Base-by-base conservation (phyloP, 2,797 vertebrate genomes). In the Megalops cyprinoides region DNA sequence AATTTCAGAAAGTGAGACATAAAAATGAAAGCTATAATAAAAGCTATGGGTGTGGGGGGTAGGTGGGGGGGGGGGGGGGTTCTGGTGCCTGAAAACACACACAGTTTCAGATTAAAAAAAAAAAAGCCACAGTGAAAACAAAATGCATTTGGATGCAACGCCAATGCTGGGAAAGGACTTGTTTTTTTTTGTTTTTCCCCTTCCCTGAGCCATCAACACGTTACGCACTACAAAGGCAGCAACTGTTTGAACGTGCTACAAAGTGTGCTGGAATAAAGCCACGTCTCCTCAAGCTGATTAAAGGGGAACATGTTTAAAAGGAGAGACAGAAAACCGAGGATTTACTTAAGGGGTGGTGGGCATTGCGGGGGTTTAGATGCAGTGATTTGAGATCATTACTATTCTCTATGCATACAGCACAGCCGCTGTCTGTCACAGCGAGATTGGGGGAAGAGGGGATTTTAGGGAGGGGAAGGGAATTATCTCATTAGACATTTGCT, bases 81-180 rank as follows among this genome's bases (percentile, higher is more conserved):
- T 62, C 8, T 62, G 25, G 58, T 62, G 58, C 28, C 58, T 62
- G 58, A 58, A 69, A 69, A 69, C 62, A 37, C 65, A 69, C 7
- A 2, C 31, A 23, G 65, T 5, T 25, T 39, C 23, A 18, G 31
- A 69, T n/a, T 5, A 62, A 15, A 69, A 31, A 5, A 62, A 15
- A 69, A 31, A 69, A 69, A 69, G 65, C 65, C 39, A 39, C 34
- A 34, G 14, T 34, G 31, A 69, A 69, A 69, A n/a, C 14, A 31
- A 67, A 39, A 4, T 69, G 65, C 37, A 5, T 39, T 69, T 39
- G 65, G 14, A 39, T n/a, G n/a, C 34, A 69, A 69, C 39, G 31
- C 28, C 37, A 69, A 69, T 34, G 39, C 31, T 15, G n/a, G 34
- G 15, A 39, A 20, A 39, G 31, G 9, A 56, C n/a, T n/a, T 20